Evolutionary conservation across 2,113 vertebrate species (phyloP).

Genomic region (Serinus canaria): DNA sequence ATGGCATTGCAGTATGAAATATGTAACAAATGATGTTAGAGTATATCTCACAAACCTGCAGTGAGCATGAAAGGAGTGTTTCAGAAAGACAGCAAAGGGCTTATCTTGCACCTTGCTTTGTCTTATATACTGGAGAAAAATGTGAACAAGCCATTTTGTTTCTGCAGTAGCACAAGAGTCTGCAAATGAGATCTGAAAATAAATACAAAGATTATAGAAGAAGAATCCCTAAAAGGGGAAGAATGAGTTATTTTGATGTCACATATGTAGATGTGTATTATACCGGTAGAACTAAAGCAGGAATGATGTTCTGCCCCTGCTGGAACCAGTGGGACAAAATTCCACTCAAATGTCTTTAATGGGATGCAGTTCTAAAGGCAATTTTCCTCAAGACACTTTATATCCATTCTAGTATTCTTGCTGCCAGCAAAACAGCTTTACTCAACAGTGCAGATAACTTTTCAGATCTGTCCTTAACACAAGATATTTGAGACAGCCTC

Average conservation of each 20-base stretch:
- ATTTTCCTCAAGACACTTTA: constrained; percentile 48
- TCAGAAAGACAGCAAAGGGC: not conserved
- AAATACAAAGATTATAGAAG: not conserved
- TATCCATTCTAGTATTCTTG: constrained; percentile 52
- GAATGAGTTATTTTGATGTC: not conserved
- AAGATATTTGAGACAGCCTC: constrained; percentile 71
- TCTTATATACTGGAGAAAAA: not conserved
- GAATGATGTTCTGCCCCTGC: not conserved
- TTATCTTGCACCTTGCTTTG: not conserved
- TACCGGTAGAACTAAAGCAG: not conserved
- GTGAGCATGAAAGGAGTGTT: not conserved
- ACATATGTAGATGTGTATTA: not conserved
- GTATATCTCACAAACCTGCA: constrained; percentile 34
- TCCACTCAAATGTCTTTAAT: constrained; percentile 4
- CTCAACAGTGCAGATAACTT: constrained; percentile 65
- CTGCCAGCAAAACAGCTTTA: constrained; percentile 64
- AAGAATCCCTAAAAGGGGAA: not conserved
- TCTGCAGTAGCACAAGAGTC: not conserved
- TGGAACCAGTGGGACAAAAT: not conserved
- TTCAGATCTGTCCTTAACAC: constrained; percentile 65
- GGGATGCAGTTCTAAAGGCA: not conserved
- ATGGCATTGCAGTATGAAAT: constrained; percentile 67
- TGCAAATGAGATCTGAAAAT: not conserved
- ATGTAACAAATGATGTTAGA: constrained; percentile 63
- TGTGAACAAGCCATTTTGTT: not conserved